A percentile compares a stretch with the other conserved stretches of the same genome.
Conservation (phyloP, 2,113 vertebrate genomes). For the Panurus biarmicus region DNA sequence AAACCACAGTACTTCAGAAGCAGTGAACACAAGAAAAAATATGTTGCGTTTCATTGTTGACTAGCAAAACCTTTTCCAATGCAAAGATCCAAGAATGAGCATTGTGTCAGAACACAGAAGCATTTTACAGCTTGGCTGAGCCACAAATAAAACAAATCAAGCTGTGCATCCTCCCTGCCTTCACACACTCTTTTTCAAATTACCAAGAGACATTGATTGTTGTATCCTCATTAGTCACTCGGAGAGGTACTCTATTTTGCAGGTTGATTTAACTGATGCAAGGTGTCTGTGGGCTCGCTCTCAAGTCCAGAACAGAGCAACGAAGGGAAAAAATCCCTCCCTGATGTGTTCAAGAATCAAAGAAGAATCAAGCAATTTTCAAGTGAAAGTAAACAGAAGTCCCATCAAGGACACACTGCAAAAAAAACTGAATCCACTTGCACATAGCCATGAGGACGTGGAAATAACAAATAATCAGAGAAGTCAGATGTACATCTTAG, state of each 20-base stretch:
- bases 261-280: neutral
- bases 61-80: neutral
- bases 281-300: neutral
- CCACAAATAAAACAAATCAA: slow-evolving; percentile 21
- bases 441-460: neutral
- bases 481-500: neutral
- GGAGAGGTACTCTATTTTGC: neutral
- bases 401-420: neutral
- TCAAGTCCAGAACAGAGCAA: neutral
- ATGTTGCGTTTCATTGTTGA: neutral
- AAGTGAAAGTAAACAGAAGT: slow-evolving; percentile 7
- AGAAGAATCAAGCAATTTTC: neutral
- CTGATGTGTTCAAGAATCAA: neutral
- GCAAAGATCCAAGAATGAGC: neutral
- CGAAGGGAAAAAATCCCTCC: slow-evolving; percentile 8
- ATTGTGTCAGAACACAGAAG: neutral
- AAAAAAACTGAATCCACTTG: neutral
- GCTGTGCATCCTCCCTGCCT: neutral
- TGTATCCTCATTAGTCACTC: neutral
- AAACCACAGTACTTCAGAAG: neutral
- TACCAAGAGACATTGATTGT: neutral
- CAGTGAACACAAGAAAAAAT: neutral
- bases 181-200: neutral
- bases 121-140: neutral
- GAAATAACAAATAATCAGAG: neutral